Evolutionary conservation across 2,888 invertebrate genomes (phyloP), one percentile per base, ranked within the genome.

Genomic region (Ophonus ardosiacus): DNA sequence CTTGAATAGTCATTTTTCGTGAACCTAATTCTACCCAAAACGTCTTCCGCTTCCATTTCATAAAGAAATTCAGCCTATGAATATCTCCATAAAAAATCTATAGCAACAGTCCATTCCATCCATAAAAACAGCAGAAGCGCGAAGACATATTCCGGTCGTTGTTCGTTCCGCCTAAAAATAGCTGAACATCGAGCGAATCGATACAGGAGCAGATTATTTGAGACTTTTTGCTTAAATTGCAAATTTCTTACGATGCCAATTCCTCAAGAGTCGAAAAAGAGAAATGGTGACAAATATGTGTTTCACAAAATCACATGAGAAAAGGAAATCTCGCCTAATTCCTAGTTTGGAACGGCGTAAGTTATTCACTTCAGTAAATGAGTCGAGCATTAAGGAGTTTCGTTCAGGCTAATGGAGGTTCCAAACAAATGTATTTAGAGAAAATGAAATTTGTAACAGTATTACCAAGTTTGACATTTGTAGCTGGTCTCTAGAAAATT

Each of bases 161-260:
- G 78, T 80, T 61, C 80, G 61, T 56, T 40, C 15, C 31, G 13
- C 15, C 80, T 61, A 80, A 80, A 80, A 80, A 80, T 80, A 80
- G 61, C 80, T 61, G 61, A 80, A 61, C 80, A 61, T 80, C 61
- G 40, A 38, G 21, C 61, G 38, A 17, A 59, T 61, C 80, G 80
- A 80, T 80, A 61, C n/a, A 6, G 15, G 18, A 59, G 17, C 61
- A 40, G 80, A 78, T 78, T 80, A 80, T 80, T 80, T 80, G 80
- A 63, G 40, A 40, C 80, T 80, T 80, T 80, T 61, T 80, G 80
- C 80, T 61, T 80, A 40, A 80, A 80, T 61, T 80, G 80, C 80
- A 59, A 80, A 38, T 80, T 80, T 80, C 59, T 21, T 40, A 17
- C 15, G n/a, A 38, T 74, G 51, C 43, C 76, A 76, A 76, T 76